Conservation (phyloP, 1,140 invertebrate species). For the Dreissena polymorpha region DNA sequence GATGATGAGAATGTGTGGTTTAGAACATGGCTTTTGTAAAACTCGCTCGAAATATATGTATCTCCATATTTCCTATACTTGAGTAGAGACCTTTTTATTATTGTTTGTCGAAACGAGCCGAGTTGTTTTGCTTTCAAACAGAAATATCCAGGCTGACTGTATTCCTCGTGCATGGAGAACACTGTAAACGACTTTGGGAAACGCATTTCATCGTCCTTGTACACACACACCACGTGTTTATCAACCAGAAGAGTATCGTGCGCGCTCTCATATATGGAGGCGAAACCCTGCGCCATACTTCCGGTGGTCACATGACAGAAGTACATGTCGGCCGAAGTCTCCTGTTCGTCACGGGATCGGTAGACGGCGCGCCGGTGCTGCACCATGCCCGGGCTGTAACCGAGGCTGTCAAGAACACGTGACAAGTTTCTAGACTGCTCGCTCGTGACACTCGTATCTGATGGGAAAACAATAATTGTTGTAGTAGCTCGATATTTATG, state of each 20-base stretch:
- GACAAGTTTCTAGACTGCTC: not conserved
- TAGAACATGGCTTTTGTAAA: not conserved
- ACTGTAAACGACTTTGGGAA: not conserved
- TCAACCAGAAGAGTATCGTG: not conserved
- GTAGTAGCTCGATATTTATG: too few relatives aligned
- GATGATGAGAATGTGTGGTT: not conserved
- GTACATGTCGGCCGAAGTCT: not conserved
- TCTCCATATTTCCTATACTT: not conserved
- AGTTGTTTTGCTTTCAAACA: not conserved
- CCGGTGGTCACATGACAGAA: not conserved
- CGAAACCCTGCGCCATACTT: not conserved
- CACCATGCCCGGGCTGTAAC: not conserved
- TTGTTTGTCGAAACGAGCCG: not conserved
- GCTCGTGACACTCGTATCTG: too few relatives aligned
- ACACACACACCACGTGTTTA: not conserved
- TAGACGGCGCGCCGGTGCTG: not conserved
- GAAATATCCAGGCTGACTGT: not conserved
- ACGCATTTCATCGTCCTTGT: not conserved
- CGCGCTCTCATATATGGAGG: not conserved
- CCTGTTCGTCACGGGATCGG: not conserved
- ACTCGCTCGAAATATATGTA: constrained; percentile 2
- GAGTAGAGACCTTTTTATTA: not conserved
- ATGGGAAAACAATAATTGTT: too few relatives aligned
- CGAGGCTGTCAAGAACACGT: not conserved
- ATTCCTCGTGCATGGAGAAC: not conserved